Percentiles rank a stretch among this genome's conserved stretches.
phyloP scores from a whole-genome alignment of 2,888 invertebrate species.

The Periphyllus acericola region DNA sequence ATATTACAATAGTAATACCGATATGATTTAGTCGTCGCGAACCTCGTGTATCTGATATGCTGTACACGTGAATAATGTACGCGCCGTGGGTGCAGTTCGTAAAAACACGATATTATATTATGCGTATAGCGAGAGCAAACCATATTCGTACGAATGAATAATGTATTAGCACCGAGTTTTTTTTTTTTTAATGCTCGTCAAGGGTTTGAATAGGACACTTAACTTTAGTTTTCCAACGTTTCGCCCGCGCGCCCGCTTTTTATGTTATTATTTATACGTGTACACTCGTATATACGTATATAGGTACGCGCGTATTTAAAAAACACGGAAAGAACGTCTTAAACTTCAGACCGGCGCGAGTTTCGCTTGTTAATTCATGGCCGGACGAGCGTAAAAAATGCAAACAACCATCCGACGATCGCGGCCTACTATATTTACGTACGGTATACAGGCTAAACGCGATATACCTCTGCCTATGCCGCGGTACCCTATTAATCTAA shows the following conservation, averaged over 20 bases:
- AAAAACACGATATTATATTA: too few species aligned
- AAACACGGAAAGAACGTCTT: not conserved
- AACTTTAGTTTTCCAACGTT: slow-evolving; percentile 8
- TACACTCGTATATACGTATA: not conserved
- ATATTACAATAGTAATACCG: too few species aligned
- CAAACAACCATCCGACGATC: not conserved
- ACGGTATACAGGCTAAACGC: not conserved
- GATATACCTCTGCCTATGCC: too few species aligned
- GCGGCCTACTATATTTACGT: not conserved
- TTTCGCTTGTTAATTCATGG: slow-evolving; percentile 11
- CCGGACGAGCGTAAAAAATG: not conserved
- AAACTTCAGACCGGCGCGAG: slow-evolving; percentile 1
- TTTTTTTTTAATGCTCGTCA: slow-evolving; percentile 20
- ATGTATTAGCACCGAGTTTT: not conserved
- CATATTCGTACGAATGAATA: slow-evolving; percentile 28
- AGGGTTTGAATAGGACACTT: slow-evolving; percentile 9
- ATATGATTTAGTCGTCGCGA: too few species aligned
- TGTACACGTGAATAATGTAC: not conserved
- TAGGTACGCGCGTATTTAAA: not conserved
- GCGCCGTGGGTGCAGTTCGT: not conserved
- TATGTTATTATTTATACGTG: too few species aligned
- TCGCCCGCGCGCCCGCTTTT: not conserved
- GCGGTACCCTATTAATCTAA: too few species aligned
- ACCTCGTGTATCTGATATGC: not conserved
- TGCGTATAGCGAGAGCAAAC: not conserved